Base-by-base conservation (phyloP, 2,888 invertebrate species). In the Lathronympha strigana region DNA sequence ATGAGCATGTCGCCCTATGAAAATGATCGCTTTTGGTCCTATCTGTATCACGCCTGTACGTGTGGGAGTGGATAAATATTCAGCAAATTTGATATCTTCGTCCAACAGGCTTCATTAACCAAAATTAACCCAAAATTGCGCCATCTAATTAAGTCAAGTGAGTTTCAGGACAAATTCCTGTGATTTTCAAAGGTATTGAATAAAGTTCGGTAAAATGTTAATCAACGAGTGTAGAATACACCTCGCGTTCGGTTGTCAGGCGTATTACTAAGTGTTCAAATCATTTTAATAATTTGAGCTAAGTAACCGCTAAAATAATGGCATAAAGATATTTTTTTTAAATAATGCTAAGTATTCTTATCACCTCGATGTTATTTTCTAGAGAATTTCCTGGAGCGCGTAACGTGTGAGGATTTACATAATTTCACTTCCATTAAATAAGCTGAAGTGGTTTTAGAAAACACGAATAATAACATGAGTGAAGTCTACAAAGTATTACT, bases 61-160 rank as follows among this genome's bases (percentile, higher is more conserved):
- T 33, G 49, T 60, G 49, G 49, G 60, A 36, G 60, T 9, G 17
- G 60, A 11, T 33, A 33, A 47, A 47, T 58, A 58, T 47, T 31
- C 17, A 36, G 36, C 15, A 25, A 50, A 60, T 25, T 60, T 49
- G 11, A 49, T 33, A 61, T 23, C 19, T 51, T 11, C 5, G 11
- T 13, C 28, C 23, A 28, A 28, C 25, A 28, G 21, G 3, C 21
- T 53, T 33, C 19, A 53, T 45, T 43, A 61, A 15, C 43, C 8
- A 45, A 53, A 53, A 61, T 61, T 6, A 43, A 43, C 38, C 15
- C 6, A 17, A 21, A 11, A 38, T 43, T 43, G 51, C 40, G 31
- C 21, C 23, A 21, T 19, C 43, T 57, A 57, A 63, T 57, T 19
- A 63, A 33, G 33, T 23, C n/a, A n/a, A 57, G 40, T 15, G 4